Evolutionary conservation across 64 coral and sea anemone species (phyloP).

Genomic region (Cladopsammia gracilis): DNA sequence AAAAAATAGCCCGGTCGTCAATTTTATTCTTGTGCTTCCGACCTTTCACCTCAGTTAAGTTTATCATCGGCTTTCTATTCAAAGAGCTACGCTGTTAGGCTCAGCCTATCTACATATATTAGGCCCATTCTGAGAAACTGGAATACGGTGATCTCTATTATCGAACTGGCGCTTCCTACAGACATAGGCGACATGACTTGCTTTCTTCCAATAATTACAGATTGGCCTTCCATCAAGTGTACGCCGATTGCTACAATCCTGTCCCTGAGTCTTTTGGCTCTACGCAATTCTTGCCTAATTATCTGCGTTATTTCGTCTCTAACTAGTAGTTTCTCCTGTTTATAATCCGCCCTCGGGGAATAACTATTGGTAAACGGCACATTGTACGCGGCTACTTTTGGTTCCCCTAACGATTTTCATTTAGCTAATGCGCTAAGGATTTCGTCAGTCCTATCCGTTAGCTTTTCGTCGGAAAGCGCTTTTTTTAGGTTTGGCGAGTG

Average conservation of each 20-base stretch:
- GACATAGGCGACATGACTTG: not conserved
- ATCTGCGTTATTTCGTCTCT: not conserved
- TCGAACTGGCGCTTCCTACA: constrained; percentile 3
- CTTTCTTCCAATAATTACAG: not conserved
- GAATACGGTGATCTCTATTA: not conserved
- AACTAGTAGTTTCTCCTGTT: not conserved
- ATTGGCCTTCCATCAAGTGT: not conserved
- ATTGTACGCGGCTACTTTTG: not conserved
- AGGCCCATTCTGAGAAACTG: not conserved
- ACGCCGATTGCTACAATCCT: not conserved
- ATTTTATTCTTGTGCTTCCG: too few relatives aligned
- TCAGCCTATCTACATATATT: too few relatives aligned
- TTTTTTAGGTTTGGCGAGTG: not conserved
- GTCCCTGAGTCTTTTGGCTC: not conserved
- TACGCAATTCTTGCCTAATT: not conserved
- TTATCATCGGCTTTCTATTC: too few relatives aligned
- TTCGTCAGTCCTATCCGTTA: not conserved
- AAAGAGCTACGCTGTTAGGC: too few relatives aligned
- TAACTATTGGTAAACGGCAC: not conserved
- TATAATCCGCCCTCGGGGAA: not conserved
- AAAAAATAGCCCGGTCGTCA: too few relatives aligned
- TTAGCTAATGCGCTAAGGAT: not conserved
- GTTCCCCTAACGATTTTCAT: not conserved
- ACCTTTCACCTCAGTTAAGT: too few relatives aligned
- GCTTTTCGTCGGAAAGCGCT: not conserved